Base-by-base conservation (phyloP, 92 coral and sea anemone species). In the Nematostella vectensis region DNA sequence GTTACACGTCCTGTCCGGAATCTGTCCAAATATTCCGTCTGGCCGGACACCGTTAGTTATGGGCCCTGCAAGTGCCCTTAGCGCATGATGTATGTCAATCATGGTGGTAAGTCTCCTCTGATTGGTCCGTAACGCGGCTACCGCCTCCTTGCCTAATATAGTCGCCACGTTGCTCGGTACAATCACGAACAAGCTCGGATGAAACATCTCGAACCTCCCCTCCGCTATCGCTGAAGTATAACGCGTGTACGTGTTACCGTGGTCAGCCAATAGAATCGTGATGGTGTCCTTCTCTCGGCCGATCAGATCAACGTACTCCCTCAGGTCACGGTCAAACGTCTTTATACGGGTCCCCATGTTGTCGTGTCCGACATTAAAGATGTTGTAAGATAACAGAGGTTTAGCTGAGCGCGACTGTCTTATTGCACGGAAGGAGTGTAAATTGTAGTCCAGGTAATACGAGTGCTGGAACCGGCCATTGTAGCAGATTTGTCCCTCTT, bases 131-230 rank as follows among this genome's bases (percentile, higher is more conserved):
- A 86, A 29, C 9, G 84, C 84, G 42, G 57, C 25, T 65, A 82
- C 68, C 1, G 85, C 85, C 20, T 63, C 47, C 37, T 50, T 55
- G 20, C 96, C 96, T 28, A 86, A 23, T 2, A 70, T 39, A 6
- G 27, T 37, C 0, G 80, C 88, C 1, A 81, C 88, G 0, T 63
- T 81, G 52, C 66, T 47, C 0, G 94, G 94, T 0, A 86, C 83
- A 27, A 86, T 65, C 0, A 71, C 44, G 50, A 85, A 81, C 69
- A 85, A 61, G 68, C 83, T 76, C 4, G 96, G 96, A 44, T 86
- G 96, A 33, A 61, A 82, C 79, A 86, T 86, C 44, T 86, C 96
- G 42, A 77, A 73, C 51, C 96, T 80, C 8, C 96, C 96, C 47
- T 86, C 96, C 26, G 82, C 49, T 12, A 2, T 29, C 0, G 28